phyloP scores from a whole-genome alignment of 1,140 invertebrate species.

The Rhyzopertha dominica region DNA sequence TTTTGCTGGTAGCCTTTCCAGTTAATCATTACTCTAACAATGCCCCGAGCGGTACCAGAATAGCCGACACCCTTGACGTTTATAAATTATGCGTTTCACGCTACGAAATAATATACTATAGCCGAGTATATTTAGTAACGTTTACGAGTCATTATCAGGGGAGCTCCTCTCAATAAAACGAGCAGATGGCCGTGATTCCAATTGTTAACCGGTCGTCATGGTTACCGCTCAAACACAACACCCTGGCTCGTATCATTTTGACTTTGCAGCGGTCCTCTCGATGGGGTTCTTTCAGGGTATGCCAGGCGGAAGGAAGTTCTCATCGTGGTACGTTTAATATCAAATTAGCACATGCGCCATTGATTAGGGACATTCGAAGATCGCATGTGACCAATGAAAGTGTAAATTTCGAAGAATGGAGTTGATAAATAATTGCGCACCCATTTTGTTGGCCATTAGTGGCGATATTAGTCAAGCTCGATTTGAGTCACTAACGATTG shows the following conservation, averaged over 20 bases:
- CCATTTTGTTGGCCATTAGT: too few relatives aligned
- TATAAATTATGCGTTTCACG: slow-evolving; percentile 37
- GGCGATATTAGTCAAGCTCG: too few relatives aligned
- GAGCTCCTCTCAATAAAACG: slow-evolving; percentile 29
- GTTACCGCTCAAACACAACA: slow-evolving; percentile 35
- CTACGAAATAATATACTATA: slow-evolving; percentile 38
- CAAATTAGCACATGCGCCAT: slow-evolving; percentile 36
- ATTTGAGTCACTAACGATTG: too few relatives aligned
- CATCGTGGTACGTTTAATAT: slow-evolving; percentile 33
- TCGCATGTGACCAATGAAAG: too few relatives aligned
- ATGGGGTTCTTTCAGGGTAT: too few relatives aligned
- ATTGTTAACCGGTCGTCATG: slow-evolving; percentile 38
- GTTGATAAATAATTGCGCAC: too few relatives aligned
- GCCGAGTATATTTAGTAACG: slow-evolving; percentile 38
- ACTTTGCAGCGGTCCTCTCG: slow-evolving; percentile 9
- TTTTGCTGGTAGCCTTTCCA: slow-evolving; percentile 21
- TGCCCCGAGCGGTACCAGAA: too few relatives aligned
- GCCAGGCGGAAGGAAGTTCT: slow-evolving; percentile 7
- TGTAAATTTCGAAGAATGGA: too few relatives aligned
- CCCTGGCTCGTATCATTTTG: slow-evolving; percentile 17
- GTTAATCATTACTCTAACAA: slow-evolving; percentile 34
- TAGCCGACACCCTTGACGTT: slow-evolving; percentile 28
- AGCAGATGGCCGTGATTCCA: slow-evolving; percentile 36
- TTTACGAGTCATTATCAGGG: slow-evolving; percentile 36
- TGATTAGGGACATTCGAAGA: slow-evolving; percentile 19